Evolutionary conservation across 92 coral and sea anemone genomes (phyloP).

Genomic region (Meandrina meandrites): DNA sequence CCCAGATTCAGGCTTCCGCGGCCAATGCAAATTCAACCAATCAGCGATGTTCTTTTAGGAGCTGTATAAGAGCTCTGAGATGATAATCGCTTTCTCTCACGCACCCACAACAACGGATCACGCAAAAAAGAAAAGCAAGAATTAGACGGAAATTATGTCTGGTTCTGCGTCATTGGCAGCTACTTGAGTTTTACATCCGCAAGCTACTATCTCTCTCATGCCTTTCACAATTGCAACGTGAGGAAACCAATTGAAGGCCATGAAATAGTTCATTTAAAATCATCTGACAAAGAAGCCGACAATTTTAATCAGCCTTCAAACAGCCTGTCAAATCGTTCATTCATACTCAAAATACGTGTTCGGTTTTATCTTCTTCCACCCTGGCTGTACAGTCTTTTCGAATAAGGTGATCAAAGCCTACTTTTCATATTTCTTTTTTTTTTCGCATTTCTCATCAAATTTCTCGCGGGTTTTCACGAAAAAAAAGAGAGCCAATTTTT

Average conservation of each 20-base stretch:
- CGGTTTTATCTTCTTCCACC: not conserved
- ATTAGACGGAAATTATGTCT: not conserved
- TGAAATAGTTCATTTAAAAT: not conserved
- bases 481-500: not conserved
- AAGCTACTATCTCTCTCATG: not conserved
- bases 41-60: not conserved
- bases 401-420: not conserved
- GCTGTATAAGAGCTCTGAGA: not conserved
- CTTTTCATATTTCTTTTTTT: not conserved
- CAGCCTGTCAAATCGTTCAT: not conserved
- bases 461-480: not conserved
- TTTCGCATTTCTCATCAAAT: not conserved
- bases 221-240: not conserved
- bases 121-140: not conserved
- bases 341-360: not conserved
- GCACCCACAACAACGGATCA: conserved; percentile 4
- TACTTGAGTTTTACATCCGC: not conserved
- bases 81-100: not conserved
- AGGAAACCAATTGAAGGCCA: not conserved
- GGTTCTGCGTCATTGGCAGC: not conserved
- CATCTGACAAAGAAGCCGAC: not conserved
- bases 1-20: conserved; percentile 29
- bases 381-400: not conserved
- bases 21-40: conserved; percentile 10
- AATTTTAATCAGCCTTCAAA: not conserved